Evolutionary conservation across 2,888 invertebrate species (phyloP), one percentile per base, ranked within the genome.

Genomic region (Carpatolechia fugitivella): DNA sequence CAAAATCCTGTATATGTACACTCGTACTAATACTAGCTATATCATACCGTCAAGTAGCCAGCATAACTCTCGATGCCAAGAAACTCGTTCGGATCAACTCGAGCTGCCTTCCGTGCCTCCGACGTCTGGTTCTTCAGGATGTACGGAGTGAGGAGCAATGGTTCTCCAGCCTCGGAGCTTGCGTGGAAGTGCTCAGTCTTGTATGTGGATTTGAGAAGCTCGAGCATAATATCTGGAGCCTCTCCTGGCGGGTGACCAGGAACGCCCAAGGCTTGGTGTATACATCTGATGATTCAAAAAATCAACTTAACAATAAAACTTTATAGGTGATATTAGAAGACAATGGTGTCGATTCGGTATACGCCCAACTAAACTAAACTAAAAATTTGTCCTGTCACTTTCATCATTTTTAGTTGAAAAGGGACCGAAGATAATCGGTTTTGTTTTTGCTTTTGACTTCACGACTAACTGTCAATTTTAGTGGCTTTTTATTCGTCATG

Each of bases 121-220:
- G 89, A 80, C 20, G 91, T 63, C 56, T 90, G 84, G 7, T 91
- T 91, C 18, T 82, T 74, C 60, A 92, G 90, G 14, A 93, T 90
- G 49, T 80, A 85, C 0, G 92, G 91, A 0, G 92, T 91, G 6
- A 93, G 82, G 16, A 92, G 87, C 0, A 93, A 74, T 0, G 92
- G 91, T 0, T 87, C 70, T 0, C 92, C 93, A 0, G 90, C 82
- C 4, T 80, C 84, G 35, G 61, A 70, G 1, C 68, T 61, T 0
- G 76, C 55, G 29, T 82, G 70, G 1, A 63, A 70, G 1, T 78
- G 69, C 1, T 80, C 80, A 3, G 72, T 56, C 46, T 68, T 69
- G 66, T 89, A 90, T 0, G 80, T 81, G 3, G 62, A 66, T 60
- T 90, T 89, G 85, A 87, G 84, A 66, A 89, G 88, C 1, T 76